A percentile compares a stretch with the other conserved stretches of the same genome.
phyloP scores from a whole-genome alignment of 2,888 invertebrate genomes.

The Morpho helenor region DNA sequence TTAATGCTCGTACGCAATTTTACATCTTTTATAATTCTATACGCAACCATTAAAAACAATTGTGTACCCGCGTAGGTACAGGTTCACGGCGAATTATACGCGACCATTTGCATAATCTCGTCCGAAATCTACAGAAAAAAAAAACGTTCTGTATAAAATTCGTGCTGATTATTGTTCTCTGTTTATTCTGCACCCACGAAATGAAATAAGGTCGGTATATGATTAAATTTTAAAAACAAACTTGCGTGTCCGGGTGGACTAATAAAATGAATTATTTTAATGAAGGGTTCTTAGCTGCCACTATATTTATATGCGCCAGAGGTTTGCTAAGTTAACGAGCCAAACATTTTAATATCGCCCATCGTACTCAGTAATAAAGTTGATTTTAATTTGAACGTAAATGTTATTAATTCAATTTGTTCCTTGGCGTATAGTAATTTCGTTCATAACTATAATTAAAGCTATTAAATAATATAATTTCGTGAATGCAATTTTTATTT shows the following conservation, averaged over 20 bases:
- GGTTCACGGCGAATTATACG: constrained; percentile 19
- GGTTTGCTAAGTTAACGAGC: constrained; percentile 17
- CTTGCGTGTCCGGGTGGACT: constrained; percentile 56
- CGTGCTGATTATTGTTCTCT: constrained; percentile 26
- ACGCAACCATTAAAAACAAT: constrained; percentile 11
- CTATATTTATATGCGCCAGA: constrained; percentile 27
- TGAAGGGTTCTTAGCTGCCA: constrained; percentile 42
- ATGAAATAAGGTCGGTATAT: constrained; percentile 34
- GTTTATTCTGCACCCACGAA: constrained; percentile 26
- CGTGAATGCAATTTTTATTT: constrained; percentile 20
- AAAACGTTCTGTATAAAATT: constrained; percentile 18
- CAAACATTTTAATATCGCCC: constrained; percentile 2
- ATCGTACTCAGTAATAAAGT: constrained; percentile 2
- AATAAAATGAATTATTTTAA: constrained; percentile 70
- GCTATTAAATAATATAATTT: constrained; percentile 44
- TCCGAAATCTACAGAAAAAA: constrained; percentile 21
- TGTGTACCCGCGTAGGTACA: constrained; percentile 8
- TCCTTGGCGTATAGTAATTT: constrained; percentile 23
- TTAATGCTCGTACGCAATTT: too few species aligned
- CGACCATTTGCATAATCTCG: constrained; percentile 25
- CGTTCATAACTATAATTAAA: constrained; percentile 35
- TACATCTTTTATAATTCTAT: constrained; percentile 2
- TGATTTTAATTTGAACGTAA: constrained; percentile 1
- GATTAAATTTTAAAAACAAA: constrained; percentile 60
- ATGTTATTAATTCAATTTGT: constrained; percentile 18